Conservation (phyloP, 2,113 vertebrate genomes). For the Elachura formosa region DNA sequence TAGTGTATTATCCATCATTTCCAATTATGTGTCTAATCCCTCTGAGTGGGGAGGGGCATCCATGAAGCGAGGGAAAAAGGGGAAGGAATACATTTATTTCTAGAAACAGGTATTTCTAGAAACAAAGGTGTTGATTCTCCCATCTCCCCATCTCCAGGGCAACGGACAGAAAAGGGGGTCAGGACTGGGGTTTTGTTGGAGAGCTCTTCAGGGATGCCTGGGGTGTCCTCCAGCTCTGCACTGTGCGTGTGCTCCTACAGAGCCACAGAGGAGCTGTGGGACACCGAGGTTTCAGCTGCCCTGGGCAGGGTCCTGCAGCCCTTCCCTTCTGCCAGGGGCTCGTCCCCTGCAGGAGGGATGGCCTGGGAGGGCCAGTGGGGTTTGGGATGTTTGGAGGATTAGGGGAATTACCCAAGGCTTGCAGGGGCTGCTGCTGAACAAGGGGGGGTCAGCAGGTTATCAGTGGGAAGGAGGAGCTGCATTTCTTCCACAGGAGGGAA, state of each 20-base stretch:
- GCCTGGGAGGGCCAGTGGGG: background rate
- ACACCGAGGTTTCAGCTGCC: fast-evolving
- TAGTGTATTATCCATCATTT: background rate
- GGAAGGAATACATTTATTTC: background rate
- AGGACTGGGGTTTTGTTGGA: background rate
- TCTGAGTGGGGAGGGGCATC: background rate
- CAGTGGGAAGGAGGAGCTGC: background rate
- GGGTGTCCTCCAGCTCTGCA: fast-evolving
- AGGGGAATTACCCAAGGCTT: slow-evolving; percentile 8
- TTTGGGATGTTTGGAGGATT: background rate
- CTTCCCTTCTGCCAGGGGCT: background rate
- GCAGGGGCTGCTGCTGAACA: background rate
- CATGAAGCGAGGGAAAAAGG: background rate
- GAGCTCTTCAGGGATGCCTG: background rate
- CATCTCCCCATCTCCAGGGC: background rate
- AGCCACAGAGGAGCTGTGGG: background rate
- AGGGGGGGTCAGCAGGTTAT: background rate
- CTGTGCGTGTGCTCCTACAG: background rate
- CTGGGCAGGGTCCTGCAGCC: background rate
- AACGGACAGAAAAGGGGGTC: background rate
- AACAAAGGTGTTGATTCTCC: background rate
- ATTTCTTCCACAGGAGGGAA: background rate
- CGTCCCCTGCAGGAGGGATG: background rate
- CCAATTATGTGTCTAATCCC: background rate
- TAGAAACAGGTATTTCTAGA: background rate